Evolutionary conservation across 2,888 invertebrate species (phyloP).

Genomic region (Carcina quercana): DNA sequence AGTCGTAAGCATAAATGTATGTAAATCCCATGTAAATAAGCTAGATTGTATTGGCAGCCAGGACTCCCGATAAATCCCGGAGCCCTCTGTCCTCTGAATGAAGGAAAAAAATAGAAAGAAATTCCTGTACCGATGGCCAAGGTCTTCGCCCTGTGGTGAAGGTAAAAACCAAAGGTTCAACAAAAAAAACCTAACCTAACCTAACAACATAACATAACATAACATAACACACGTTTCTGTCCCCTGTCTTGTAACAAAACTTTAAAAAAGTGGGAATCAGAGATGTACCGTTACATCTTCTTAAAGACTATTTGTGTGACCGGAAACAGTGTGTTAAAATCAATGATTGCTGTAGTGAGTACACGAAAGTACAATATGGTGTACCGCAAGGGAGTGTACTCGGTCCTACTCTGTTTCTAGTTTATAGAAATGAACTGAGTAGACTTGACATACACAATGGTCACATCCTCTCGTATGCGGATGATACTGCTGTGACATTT

Average conservation of each 20-base stretch:
- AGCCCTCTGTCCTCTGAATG: no score
- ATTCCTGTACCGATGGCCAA: neutral
- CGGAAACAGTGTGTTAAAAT: neutral
- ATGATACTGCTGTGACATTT: no score
- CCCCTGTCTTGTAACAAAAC: neutral
- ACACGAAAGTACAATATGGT: no score
- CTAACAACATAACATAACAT: constrained; percentile 10
- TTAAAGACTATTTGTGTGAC: neutral
- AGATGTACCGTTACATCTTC: no score
- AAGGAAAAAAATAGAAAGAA: constrained; percentile 1
- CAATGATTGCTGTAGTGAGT: neutral
- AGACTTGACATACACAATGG: no score
- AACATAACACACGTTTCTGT: neutral
- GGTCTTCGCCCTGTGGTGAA: no score
- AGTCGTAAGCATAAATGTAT: neutral
- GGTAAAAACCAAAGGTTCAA: constrained; percentile 4
- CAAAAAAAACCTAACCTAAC: constrained; percentile 12
- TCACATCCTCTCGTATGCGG: no score
- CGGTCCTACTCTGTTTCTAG: no score
- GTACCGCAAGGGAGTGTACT: no score
- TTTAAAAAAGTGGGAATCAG: no score
- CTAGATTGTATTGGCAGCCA: neutral
- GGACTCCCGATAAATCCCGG: no score
- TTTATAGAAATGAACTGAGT: no score
- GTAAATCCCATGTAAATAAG: neutral